Evolutionary conservation across 2,113 vertebrate species (phyloP).

Genomic region (Axis porcinus): DNA sequence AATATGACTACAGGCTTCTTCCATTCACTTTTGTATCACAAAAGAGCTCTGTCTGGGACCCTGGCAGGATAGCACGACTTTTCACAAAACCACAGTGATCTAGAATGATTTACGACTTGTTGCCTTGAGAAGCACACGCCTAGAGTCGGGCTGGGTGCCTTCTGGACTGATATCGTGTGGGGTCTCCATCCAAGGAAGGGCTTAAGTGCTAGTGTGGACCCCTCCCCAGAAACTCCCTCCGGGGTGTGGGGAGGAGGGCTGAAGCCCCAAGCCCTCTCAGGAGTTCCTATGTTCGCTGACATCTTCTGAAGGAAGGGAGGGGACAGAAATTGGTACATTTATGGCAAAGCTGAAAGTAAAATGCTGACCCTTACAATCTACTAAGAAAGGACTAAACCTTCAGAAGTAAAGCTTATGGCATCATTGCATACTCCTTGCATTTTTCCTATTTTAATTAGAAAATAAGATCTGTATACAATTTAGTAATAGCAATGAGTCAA

Average conservation of each 20-base stretch:
- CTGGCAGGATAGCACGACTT: not conserved
- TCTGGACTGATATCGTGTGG: not conserved
- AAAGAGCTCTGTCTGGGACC: not conserved
- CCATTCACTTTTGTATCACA: not conserved
- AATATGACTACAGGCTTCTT: not conserved
- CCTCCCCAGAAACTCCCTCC: not conserved
- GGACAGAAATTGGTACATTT: not conserved
- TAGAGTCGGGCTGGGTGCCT: not conserved
- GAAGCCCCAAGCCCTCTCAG: not conserved
- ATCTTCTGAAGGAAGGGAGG: not conserved
- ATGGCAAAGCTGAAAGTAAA: not conserved
- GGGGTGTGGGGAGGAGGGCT: not conserved
- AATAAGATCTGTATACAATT: not conserved
- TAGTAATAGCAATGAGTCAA: not conserved
- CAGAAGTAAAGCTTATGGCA: not conserved
- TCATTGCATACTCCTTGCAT: not conserved
- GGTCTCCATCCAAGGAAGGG: not conserved
- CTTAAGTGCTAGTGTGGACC: not conserved
- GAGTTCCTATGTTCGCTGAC: not conserved
- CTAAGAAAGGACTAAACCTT: not conserved
- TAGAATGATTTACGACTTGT: not conserved
- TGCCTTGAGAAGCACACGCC: not conserved
- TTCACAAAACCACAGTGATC: not conserved
- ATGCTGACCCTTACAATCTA: not conserved
- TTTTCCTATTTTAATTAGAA: not conserved